phyloP scores from a whole-genome alignment of 1,140 invertebrate species.

The Bicyclus anynana region DNA sequence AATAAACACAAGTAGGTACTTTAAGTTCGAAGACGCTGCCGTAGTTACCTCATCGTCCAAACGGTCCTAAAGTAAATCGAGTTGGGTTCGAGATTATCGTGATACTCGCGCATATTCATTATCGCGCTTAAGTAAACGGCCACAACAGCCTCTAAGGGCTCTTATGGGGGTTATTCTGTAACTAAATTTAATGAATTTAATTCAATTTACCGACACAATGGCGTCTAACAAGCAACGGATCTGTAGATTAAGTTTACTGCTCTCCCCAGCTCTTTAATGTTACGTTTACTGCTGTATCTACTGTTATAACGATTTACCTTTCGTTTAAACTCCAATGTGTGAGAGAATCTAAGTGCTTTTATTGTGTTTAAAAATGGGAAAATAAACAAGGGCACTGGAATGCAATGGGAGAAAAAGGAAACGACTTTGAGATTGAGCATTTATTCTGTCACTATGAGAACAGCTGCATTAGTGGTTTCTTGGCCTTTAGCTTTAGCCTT shows the following conservation, averaged over 20 bases:
- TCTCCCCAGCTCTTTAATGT: not conserved
- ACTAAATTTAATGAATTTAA: slow-evolving; percentile 16
- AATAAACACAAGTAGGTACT: no score
- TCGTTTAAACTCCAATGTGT: not conserved
- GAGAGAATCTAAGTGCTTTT: not conserved
- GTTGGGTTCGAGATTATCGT: not conserved
- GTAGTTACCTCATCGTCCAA: no score
- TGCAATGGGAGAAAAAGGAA: no score
- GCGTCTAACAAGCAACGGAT: not conserved
- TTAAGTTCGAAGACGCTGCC: no score
- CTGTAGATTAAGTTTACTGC: not conserved
- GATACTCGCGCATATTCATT: slow-evolving; percentile 13
- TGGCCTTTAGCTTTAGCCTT: no score
- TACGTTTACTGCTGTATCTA: not conserved
- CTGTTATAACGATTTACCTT: not conserved
- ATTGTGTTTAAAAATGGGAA: not conserved
- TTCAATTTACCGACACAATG: slow-evolving; percentile 1
- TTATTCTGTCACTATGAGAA: no score
- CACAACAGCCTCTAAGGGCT: slow-evolving; percentile 14
- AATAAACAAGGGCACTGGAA: no score
- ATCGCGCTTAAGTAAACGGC: slow-evolving; percentile 13
- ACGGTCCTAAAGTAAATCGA: not conserved
- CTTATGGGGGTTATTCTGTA: slow-evolving; percentile 11
- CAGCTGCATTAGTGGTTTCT: no score
- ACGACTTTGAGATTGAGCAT: no score